Evolutionary conservation across 2,113 vertebrate species (phyloP).

Genomic region (Onychostoma macrolepis): DNA sequence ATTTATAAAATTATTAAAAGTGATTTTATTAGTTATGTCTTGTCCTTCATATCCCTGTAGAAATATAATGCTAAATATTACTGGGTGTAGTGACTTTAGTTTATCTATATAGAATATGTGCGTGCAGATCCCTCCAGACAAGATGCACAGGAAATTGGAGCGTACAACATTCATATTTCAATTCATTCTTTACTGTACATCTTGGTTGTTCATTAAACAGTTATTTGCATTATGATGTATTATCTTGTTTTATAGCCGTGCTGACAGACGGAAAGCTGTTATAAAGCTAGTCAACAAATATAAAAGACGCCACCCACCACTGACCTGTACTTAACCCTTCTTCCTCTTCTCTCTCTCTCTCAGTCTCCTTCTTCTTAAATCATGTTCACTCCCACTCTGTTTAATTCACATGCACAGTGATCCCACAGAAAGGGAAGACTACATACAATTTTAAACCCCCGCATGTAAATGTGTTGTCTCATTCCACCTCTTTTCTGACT

Average conservation of each 20-base stretch:
- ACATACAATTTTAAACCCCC: not conserved
- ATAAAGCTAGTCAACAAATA: slow-evolving; percentile 10
- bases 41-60: not conserved
- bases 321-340: not conserved
- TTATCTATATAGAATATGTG: not conserved
- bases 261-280: not conserved
- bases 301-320: not conserved
- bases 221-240: not conserved
- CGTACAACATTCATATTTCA: not conserved
- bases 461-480: not conserved
- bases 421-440: not conserved
- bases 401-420: not conserved
- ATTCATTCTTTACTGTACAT: not conserved
- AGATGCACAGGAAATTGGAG: not conserved
- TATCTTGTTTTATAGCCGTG: not conserved
- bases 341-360: not conserved
- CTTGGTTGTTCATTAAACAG: not conserved
- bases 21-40: not conserved
- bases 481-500: slow-evolving; percentile 29
- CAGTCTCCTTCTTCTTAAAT: not conserved
- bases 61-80: not conserved
- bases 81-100: not conserved
- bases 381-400: not conserved
- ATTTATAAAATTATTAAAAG: too few relatives aligned
- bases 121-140: not conserved